Evolutionary conservation across 2,888 invertebrate species (phyloP), one percentile per base, ranked within the genome.

Genomic region (Temnothorax ravouxi): DNA sequence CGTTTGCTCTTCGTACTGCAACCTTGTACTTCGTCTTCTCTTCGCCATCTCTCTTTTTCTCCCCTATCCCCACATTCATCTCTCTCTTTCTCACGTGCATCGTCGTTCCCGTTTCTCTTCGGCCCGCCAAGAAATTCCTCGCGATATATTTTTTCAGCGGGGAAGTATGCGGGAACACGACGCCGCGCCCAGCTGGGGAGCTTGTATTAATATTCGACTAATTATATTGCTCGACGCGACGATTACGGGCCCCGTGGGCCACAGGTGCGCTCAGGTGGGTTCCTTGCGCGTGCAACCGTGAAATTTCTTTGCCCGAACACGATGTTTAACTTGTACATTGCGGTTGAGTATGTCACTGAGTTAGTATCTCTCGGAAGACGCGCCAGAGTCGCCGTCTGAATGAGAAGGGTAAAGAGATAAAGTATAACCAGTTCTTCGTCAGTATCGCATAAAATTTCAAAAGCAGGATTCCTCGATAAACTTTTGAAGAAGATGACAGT

Each of bases 141-240:
- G 84, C 79, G 54, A 67, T 59, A 66, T 76, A 84, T 82, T 88
- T 88, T 47, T 85, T 87, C 66, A 80, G n/a, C 69, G 79, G 67
- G 38, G 66, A 38, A 56, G 76, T 56, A 71, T 62, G 67, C 44
- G 80, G 47, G 67, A 66, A 83, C 74, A 84, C 47, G 83, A 84
- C 47, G 83, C 75, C 47, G 54, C 21, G 69, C 84, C 15, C 85
- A 84, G 88, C 85, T 81, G 88, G 85, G 62, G 44, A 69, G 47
- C 81, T 56, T 59, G 87, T 85, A 88, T 88, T 87, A 87, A 88
- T 88, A 88, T 87, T 83, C 86, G 74, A 79, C 83, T 86, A 86
- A 86, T 86, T 86, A 86, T 86, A 86, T 86, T 86, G 85, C 79
- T 75, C 79, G 79, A 86, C 86, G 86, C 83, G 85, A 79, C 85